phyloP scores from a whole-genome alignment of 1,140 invertebrate species.

The Battus philenor region DNA sequence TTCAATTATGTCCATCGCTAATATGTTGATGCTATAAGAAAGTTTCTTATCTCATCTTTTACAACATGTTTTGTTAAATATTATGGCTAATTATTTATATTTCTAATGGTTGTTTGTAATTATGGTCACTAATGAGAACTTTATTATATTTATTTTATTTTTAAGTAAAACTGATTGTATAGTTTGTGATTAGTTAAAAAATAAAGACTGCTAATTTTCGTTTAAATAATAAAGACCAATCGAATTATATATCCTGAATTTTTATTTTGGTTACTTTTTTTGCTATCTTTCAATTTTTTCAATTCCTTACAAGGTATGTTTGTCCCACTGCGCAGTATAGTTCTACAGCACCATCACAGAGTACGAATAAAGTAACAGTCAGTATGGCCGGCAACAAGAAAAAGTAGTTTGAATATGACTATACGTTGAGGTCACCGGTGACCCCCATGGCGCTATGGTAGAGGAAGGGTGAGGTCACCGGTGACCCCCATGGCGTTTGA shows the following conservation, averaged over 20 bases:
- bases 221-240: constrained; percentile 36
- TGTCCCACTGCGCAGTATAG: no score
- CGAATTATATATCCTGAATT: constrained; percentile 35
- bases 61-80: constrained; percentile 35
- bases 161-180: constrained; percentile 33
- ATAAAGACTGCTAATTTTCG: no score
- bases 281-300: constrained; percentile 38
- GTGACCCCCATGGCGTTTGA: no score
- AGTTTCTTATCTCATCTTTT: constrained; percentile 36
- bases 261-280: no score
- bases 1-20: constrained; percentile 40
- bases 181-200: constrained; percentile 34
- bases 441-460: no score
- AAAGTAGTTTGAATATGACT: no score
- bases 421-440: no score
- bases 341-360: no score
- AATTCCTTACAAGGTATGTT: no score
- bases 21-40: constrained; percentile 35
- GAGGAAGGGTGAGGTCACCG: no score
- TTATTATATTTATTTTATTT: constrained; percentile 27
- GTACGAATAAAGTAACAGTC: no score
- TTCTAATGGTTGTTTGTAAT: constrained; percentile 34
- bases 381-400: no score
- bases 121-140: constrained; percentile 33
- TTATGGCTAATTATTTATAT: constrained; percentile 36